Conservation (phyloP, 1,140 invertebrate species). For the Drosophila ambigua region DNA sequence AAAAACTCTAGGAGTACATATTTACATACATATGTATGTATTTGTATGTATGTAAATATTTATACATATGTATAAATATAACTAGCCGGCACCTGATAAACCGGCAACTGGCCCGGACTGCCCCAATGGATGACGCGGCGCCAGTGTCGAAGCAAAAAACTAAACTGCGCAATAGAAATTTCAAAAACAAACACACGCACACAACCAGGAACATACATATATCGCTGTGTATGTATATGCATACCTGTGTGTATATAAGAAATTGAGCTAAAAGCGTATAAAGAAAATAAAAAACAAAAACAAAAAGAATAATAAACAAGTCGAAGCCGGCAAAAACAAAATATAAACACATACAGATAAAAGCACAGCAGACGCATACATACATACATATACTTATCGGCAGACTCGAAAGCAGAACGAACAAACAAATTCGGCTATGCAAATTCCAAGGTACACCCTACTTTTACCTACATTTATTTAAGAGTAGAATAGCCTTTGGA, state of each 20-base stretch:
- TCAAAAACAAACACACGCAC: slow-evolving; percentile 68
- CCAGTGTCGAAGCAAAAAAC: slow-evolving; percentile 48
- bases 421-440: no score
- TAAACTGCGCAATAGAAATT: slow-evolving; percentile 80
- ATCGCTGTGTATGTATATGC: background rate
- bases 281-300: slow-evolving; percentile 24
- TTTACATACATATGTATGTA: background rate
- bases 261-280: slow-evolving; percentile 56
- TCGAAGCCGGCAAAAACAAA: slow-evolving; percentile 64
- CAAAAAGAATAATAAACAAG: slow-evolving; percentile 58
- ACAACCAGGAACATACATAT: slow-evolving; percentile 3
- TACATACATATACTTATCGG: background rate
- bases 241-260: slow-evolving; percentile 23
- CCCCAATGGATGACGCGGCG: slow-evolving; percentile 46
- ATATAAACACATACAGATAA: slow-evolving; percentile 13
- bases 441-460: no score
- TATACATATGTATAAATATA: slow-evolving; percentile 27
- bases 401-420: no score
- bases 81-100: slow-evolving; percentile 77
- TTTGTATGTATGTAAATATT: background rate
- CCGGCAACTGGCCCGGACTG: slow-evolving; percentile 54
- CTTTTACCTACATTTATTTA: no score
- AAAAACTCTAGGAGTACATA: slow-evolving; percentile 14
- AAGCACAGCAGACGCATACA: background rate
- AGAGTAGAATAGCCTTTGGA: no score